A percentile compares a stretch with the other conserved stretches of the same genome.
Conservation (phyloP, 2,113 vertebrate genomes). For the Poeciliopsis occidentalis region DNA sequence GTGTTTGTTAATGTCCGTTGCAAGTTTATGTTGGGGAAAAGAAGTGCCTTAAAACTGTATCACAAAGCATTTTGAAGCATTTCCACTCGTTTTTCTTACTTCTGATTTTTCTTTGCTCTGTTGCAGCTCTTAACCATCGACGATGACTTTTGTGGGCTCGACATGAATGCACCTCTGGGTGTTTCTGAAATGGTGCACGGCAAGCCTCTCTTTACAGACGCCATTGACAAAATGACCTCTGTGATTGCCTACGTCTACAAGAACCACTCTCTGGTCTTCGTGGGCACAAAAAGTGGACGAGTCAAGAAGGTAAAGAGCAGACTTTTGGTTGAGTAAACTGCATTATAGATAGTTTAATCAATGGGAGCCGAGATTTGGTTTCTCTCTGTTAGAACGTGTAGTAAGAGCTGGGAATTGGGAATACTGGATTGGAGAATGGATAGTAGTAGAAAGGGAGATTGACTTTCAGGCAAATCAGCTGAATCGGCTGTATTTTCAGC, state of each 20-base stretch:
- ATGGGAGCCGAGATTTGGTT: conserved; percentile 50
- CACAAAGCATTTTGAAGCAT: no score
- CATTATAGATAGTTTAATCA: conserved; percentile 12
- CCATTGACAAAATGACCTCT: conserved; percentile 92
- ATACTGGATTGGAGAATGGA: conserved; percentile 50
- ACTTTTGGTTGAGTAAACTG: background rate
- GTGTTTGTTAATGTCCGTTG: background rate
- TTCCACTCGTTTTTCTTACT: background rate
- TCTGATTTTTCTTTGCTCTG: background rate
- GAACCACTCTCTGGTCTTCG: conserved; percentile 97
- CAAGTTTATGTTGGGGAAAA: background rate
- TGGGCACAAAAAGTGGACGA: conserved; percentile 93
- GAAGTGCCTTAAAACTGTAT: background rate
- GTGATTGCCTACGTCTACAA: conserved; percentile 98
- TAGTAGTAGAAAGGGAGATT: conserved; percentile 66
- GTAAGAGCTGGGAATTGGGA: conserved; percentile 55
- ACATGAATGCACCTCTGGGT: conserved; percentile 98
- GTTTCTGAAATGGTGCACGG: conserved; percentile 96
- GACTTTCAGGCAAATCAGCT: conserved; percentile 74
- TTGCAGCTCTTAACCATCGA: conserved; percentile 94
- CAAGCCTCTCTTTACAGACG: conserved; percentile 91
- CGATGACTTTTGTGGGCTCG: conserved; percentile 97
- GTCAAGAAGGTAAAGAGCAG: conserved; percentile 92
- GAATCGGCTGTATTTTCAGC: conserved; percentile 61
- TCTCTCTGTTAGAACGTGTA: conserved; percentile 37